Evolutionary conservation across 2,888 invertebrate genomes (phyloP), one percentile per base, ranked within the genome.

Genomic region (Cabera pusaria): DNA sequence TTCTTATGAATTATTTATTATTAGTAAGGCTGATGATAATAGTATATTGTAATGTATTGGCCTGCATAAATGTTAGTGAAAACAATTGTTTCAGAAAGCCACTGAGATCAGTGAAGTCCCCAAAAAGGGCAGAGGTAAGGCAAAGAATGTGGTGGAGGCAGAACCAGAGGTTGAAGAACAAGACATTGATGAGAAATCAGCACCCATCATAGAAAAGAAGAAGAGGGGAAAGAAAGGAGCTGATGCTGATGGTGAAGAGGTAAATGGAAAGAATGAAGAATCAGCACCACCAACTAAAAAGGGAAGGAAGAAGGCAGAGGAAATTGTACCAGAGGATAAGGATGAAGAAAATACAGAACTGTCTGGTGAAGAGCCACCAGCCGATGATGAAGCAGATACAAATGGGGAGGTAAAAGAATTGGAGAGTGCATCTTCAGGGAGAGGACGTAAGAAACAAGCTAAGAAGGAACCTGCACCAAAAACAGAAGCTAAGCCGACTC

Each of bases 111-210:
- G 46, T 64, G 84, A 79, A 56, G 77, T 60, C 32, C 64, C 81
- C 12, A 81, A 81, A 64, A 85, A 81, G 52, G 78, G 77, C 9
- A 67, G 77, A 56, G 80, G 81, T 0, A 86, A 82, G 65, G 70
- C 67, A 12, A 88, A 87, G 63, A 59, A 46, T 38, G 55, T 64
- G 23, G 57, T 62, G 50, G 73, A 70, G 8, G 43, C 46, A 40
- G 58, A 61, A 38, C 55, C 50, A 28, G 73, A 73, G 26, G 27
- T 56, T 21, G 64, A 50, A 16, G 45, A 46, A 14, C 27, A 6
- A 38, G 37, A 55, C 6, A 41, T 52, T 25, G 50, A 68, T 25
- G 59, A 53, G 25, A 50, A 47, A 18, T 58, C 57, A 20, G 43
- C 42, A 19, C 54, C 45, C 5, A 46, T 55, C 12, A 52, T 59